Conservation (phyloP, 2,113 vertebrate species). For the Microtus oregoni region DNA sequence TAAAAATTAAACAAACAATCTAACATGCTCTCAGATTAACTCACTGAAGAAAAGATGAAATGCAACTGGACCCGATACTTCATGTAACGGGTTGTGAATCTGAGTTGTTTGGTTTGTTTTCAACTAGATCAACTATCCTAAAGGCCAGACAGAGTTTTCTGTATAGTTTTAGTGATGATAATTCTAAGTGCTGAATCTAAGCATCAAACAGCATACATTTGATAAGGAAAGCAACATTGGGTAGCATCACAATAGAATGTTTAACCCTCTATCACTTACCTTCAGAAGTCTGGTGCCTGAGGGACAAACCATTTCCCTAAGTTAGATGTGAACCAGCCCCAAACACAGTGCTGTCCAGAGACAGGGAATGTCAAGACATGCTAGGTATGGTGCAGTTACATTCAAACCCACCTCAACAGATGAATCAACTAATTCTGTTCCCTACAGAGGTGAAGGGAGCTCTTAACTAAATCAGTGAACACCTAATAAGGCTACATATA, state of each 20-base stretch:
- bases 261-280: not conserved
- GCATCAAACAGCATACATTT: not conserved
- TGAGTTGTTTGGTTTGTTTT: not conserved
- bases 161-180: not conserved
- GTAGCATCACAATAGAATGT: no score
- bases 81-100: not conserved
- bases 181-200: not conserved
- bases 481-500: conserved; percentile 13
- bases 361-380: not conserved
- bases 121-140: not conserved
- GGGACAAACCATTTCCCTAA: not conserved
- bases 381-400: not conserved
- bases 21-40: not conserved
- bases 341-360: not conserved
- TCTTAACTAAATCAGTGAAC: not conserved
- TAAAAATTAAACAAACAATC: not conserved
- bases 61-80: not conserved
- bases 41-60: conserved; percentile 26
- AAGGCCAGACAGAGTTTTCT: conserved; percentile 34
- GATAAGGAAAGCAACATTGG: not conserved
- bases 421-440: not conserved
- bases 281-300: not conserved
- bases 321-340: not conserved
- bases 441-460: not conserved
- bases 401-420: not conserved